Percentiles rank a stretch among this genome's conserved stretches.
phyloP scores from a whole-genome alignment of 30 jellyfish, hydroid and myxozoan species.

The Aurelia sp. region DNA sequence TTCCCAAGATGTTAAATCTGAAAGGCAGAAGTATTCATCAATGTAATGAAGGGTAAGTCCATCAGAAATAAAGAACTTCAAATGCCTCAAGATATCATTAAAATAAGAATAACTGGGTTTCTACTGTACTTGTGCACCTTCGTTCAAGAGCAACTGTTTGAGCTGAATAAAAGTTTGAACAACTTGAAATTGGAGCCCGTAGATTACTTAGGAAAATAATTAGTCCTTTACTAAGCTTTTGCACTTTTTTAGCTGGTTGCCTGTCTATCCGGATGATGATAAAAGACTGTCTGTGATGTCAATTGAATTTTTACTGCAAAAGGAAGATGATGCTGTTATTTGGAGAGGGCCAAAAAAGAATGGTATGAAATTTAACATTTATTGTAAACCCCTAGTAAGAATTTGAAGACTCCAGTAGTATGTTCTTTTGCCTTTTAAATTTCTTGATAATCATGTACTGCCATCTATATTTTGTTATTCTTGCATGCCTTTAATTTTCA shows the following conservation, averaged over 20 bases:
- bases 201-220: background rate
- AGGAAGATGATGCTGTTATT: slow-evolving; percentile 91
- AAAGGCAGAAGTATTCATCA: slow-evolving; percentile 84
- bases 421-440: too few species aligned
- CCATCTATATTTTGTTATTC: background rate
- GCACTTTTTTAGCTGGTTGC: slow-evolving; percentile 81
- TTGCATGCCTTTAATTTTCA: background rate
- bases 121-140: too few species aligned
- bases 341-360: slow-evolving; percentile 99
- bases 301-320: slow-evolving; percentile 78
- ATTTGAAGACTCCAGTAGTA: too few species aligned
- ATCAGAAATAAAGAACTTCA: background rate
- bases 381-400: too few species aligned
- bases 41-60: slow-evolving; percentile 82
- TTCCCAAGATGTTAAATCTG: slow-evolving; percentile 84
- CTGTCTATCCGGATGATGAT: slow-evolving; percentile 87
- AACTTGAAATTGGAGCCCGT: too few species aligned
- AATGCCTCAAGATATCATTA: background rate
- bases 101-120: too few species aligned
- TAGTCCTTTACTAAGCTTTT: background rate
- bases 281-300: slow-evolving; percentile 95
- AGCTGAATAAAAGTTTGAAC: too few species aligned
- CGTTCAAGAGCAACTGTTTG: too few species aligned
- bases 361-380: slow-evolving; percentile 33
- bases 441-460: too few species aligned